Conservation (phyloP, 1,140 invertebrate species). For the Babylonia areolata region DNA sequence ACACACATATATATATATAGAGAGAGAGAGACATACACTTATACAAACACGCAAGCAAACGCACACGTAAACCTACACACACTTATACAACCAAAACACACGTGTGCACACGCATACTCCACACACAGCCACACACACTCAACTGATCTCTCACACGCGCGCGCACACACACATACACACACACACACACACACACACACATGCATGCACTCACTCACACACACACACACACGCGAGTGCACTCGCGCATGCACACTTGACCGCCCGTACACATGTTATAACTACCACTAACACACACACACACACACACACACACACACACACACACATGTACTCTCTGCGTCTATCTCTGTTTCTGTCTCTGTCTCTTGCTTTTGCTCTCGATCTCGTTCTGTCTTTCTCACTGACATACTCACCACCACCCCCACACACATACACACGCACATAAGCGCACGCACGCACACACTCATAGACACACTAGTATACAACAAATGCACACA, state of each 20-base stretch:
- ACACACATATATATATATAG: neutral
- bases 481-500: too few relatives aligned
- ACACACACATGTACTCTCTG: neutral
- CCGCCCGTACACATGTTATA: neutral
- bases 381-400: neutral
- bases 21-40: too few relatives aligned
- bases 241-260: neutral
- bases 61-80: too few relatives aligned
- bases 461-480: too few relatives aligned
- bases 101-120: too few relatives aligned
- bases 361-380: neutral
- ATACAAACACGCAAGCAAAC: neutral
- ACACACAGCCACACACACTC: too few relatives aligned
- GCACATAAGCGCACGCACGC: neutral
- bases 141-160: neutral
- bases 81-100: too few relatives aligned
- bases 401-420: neutral
- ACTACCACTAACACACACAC: too few relatives aligned
- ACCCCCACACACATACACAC: neutral
- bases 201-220: neutral
- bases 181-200: constrained; percentile 17
- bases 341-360: neutral
- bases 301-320: neutral
- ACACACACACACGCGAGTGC: neutral
- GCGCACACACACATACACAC: neutral